Base-by-base conservation (phyloP, 2,888 invertebrate genomes). In the Phyto melanocephala region DNA sequence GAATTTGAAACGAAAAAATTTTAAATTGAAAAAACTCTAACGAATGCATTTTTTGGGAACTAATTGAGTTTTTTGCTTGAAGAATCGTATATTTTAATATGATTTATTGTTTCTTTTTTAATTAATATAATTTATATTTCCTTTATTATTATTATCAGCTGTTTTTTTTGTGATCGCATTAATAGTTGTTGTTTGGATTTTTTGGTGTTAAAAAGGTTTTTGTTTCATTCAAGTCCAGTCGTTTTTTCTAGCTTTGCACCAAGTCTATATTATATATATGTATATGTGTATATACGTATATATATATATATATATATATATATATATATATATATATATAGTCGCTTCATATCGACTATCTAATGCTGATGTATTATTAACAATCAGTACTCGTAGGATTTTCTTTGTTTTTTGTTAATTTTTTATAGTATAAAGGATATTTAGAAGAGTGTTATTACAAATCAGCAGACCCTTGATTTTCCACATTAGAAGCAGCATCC, bases 371-470 rank as follows among this genome's bases (percentile, higher is more conserved):
- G n/a, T n/a, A n/a, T n/a, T n/a, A n/a, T n/a, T n/a, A n/a, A n/a
- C n/a, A n/a, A n/a, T n/a, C n/a, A n/a, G n/a, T n/a, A n/a, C n/a
- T n/a, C n/a, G n/a, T n/a, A n/a, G n/a, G 74, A 45, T 22, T 50
- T 52, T 42, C 40, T 42, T n/a, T n/a, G n/a, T n/a, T n/a, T n/a
- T n/a, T n/a, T n/a, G n/a, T n/a, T n/a, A n/a, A n/a, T n/a, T n/a
- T 24, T 47, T 20, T 37, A 28, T 79, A 76, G 68, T 82, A 80
- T 79, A 76, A 77, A 78, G 52, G 56, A 83, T 80, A 58, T 40
- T 83, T 81, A 72, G 35, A 28, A 68, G 58, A 50, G 20, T 81
- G 24, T 80, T 84, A 86, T 87, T 87, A 88, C 86, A 88, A 87
- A 84, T 87, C 87, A 67, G 85, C 86, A 78, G 85, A 83, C 63